Percentiles rank a stretch among this genome's conserved stretches.
Conservation (phyloP, 2,113 vertebrate genomes). For the Petroica traversi region DNA sequence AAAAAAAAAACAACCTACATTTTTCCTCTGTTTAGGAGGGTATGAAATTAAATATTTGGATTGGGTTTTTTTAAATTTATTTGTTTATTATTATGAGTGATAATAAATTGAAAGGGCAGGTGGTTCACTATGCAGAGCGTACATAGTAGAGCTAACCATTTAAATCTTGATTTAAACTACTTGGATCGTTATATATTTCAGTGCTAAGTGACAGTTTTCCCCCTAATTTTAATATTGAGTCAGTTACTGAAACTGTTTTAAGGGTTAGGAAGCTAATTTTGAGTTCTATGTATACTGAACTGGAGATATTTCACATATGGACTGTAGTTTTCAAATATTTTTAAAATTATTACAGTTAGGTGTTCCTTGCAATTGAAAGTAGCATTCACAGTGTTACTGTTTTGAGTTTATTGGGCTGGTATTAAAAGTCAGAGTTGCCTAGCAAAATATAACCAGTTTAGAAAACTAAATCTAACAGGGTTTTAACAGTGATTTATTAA, state of each 20-base stretch:
- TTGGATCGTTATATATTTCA: background rate
- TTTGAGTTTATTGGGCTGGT: background rate
- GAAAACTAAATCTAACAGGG: background rate
- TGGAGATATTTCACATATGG: background rate
- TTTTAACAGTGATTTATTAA: slow-evolving; percentile 11
- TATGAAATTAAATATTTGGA: background rate
- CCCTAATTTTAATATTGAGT: background rate
- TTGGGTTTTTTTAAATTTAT: background rate
- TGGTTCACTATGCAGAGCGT: background rate
- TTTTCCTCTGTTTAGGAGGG: background rate
- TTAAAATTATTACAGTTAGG: background rate
- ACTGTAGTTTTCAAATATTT: background rate
- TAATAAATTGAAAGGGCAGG: background rate
- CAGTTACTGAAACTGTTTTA: background rate
- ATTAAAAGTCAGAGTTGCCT: background rate
- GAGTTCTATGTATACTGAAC: background rate
- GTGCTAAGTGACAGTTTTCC: background rate
- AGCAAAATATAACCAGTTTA: background rate
- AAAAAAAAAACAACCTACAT: rapidly evolving
- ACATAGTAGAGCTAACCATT: background rate
- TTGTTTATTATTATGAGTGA: background rate
- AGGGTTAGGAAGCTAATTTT: background rate
- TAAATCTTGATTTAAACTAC: background rate
- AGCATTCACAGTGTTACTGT: background rate
- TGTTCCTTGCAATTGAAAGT: background rate